A percentile compares a stretch with the other conserved stretches of the same genome.
phyloP scores from a whole-genome alignment of 1,140 invertebrate genomes.

The Drosophila carrolli region DNA sequence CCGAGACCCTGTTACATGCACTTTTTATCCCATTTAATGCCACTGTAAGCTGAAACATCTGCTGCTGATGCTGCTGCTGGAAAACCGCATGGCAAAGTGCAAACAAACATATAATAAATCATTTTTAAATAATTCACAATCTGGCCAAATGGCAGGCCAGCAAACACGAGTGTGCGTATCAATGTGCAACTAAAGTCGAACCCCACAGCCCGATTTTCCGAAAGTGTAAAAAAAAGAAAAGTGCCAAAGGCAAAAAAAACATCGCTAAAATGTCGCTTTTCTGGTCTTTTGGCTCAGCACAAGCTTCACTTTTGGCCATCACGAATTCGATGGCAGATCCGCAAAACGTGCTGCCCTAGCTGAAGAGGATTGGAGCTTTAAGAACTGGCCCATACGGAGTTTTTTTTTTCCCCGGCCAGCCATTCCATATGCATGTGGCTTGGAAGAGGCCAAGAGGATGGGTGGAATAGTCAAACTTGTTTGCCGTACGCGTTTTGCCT shows the following conservation, averaged over 20 bases:
- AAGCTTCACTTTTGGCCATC: conserved; percentile 72
- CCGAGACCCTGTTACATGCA: not conserved
- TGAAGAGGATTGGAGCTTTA: conserved; percentile 51
- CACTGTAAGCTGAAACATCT: conserved; percentile 40
- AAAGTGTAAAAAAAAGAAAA: conserved; percentile 9
- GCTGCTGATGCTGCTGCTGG: conserved; percentile 40
- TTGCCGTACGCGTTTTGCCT: conserved; percentile 64
- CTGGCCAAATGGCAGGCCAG: conserved; percentile 38
- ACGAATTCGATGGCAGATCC: conserved; percentile 70
- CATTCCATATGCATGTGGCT: conserved; percentile 44
- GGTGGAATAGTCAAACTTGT: conserved; percentile 34
- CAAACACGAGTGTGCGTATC: conserved; percentile 13
- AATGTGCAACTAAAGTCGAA: conserved; percentile 38
- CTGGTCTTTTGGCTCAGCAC: conserved; percentile 52
- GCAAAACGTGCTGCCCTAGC: conserved; percentile 55
- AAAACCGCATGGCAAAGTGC: conserved; percentile 71
- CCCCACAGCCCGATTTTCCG: conserved; percentile 4
- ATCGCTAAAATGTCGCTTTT: conserved; percentile 27
- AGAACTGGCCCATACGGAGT: conserved; percentile 28
- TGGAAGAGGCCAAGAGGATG: conserved; percentile 3
- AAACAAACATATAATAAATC: conserved; percentile 80
- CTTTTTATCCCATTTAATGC: conserved; percentile 4
- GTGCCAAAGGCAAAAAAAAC: conserved; percentile 7
- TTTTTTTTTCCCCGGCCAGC: not conserved
- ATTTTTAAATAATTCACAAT: conserved; percentile 81